These are phyloP conservation scores for Volucella zonaria DNA, from an alignment of 2,888 invertebrate genomes.

Conservation along the genomic window DNA sequence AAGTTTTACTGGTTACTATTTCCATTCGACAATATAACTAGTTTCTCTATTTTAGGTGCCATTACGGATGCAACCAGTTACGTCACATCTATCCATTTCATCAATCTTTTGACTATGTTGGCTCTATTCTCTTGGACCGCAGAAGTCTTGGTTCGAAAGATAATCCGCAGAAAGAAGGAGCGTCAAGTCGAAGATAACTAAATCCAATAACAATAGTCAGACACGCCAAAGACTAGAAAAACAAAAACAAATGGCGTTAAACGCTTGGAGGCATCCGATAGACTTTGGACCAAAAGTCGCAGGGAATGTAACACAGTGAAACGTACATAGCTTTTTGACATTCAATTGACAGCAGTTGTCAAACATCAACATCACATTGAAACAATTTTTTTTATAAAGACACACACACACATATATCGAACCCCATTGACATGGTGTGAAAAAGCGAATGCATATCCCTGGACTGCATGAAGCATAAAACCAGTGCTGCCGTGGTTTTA, in stretches of 20 bases:
- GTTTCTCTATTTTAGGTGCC: constrained; percentile 74
- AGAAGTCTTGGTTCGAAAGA: constrained; percentile 76
- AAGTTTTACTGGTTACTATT: too few relatives aligned
- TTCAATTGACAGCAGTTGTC: neutral
- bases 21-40: too few relatives aligned
- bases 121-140: constrained; percentile 78
- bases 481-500: constrained; percentile 19
- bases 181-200: constrained; percentile 47
- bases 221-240: constrained; percentile 12
- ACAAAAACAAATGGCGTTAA: constrained; percentile 3
- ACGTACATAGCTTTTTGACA: constrained; percentile 5
- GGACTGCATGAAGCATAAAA: neutral
- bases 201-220: neutral
- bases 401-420: neutral
- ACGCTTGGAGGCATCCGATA: neutral
- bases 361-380: constrained; percentile 20
- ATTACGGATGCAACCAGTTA: constrained; percentile 79
- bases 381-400: neutral
- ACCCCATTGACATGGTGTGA: too few relatives aligned
- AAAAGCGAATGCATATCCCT: neutral
- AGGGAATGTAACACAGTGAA: neutral
- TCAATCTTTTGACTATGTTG: constrained; percentile 77
- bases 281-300: neutral
- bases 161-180: constrained; percentile 43
- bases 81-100: constrained; percentile 78